phyloP scores from a whole-genome alignment of 2,113 vertebrate genomes.

The Sigmodon hispidus region DNA sequence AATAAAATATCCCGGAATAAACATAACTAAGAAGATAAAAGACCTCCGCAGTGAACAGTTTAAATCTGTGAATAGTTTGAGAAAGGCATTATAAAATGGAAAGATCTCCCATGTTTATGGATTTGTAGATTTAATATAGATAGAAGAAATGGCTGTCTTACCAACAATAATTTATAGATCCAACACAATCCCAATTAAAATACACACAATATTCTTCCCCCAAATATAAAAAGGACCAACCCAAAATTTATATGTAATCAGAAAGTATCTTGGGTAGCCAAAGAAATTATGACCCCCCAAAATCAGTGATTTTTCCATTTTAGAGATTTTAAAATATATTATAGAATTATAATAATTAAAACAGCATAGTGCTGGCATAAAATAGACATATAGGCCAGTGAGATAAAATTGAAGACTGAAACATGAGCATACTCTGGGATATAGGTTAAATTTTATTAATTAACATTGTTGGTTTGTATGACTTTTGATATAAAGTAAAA shows the following conservation, averaged over 20 bases:
- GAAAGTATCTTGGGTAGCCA: not conserved
- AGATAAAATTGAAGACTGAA: not conserved
- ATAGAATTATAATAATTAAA: not conserved
- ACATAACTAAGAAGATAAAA: not conserved
- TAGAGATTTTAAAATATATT: not conserved
- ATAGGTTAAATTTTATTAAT: not conserved
- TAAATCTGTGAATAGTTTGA: not conserved
- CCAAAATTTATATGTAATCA: not conserved
- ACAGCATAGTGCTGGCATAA: not conserved
- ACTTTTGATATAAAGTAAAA: not conserved
- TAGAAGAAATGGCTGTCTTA: not conserved
- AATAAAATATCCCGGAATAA: not conserved
- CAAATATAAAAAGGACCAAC: not conserved
- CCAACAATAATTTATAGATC: not conserved
- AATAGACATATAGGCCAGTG: not conserved
- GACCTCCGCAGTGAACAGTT: not conserved
- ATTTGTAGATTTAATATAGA: not conserved
- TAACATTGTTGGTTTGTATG: not conserved
- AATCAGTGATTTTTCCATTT: too few species aligned
- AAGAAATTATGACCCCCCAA: not conserved
- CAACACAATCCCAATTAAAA: not conserved
- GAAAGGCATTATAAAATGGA: not conserved
- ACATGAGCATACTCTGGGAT: not conserved
- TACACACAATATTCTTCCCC: not conserved
- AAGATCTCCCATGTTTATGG: not conserved